Percentiles rank a stretch among this genome's conserved stretches.
phyloP scores from a whole-genome alignment of 2,797 vertebrate species.

The Xyrichtys novacula region DNA sequence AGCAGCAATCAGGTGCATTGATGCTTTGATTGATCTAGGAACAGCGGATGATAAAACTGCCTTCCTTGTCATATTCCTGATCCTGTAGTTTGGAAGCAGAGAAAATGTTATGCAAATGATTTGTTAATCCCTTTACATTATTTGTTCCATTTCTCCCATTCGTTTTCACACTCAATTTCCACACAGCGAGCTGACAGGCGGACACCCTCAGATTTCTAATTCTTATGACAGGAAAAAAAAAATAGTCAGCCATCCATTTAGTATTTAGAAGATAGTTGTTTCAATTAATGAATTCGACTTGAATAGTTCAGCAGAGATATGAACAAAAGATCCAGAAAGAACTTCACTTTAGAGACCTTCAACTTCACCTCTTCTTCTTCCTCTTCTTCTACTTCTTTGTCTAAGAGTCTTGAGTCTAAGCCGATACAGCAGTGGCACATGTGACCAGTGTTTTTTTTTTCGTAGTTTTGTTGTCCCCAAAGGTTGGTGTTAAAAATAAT shows the following conservation, averaged over 20 bases:
- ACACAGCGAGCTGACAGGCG: conserved; percentile 76
- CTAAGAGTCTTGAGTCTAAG: conserved; percentile 70
- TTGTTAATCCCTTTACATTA: conserved; percentile 87
- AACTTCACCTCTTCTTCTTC: conserved; percentile 55
- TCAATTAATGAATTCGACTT: conserved; percentile 63
- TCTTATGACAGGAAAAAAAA: conserved; percentile 53
- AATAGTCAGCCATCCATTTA: conserved; percentile 52
- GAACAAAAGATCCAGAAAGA: conserved; percentile 23
- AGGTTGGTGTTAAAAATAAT: conserved; percentile 88
- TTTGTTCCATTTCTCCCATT: conserved; percentile 85
- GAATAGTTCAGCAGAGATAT: conserved; percentile 51
- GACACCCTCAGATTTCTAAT: conserved; percentile 77
- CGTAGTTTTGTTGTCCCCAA: conserved; percentile 84
- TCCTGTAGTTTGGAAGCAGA: conserved; percentile 83
- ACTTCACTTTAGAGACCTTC: conserved; percentile 43
- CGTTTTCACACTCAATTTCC: conserved; percentile 81
- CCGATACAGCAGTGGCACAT: conserved; percentile 72
- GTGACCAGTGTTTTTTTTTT: conserved; percentile 82
- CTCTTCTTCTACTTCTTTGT: conserved; percentile 33
- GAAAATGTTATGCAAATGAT: conserved; percentile 87
- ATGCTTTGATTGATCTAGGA: conserved; percentile 76
- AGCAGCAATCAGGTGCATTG: conserved; percentile 60
- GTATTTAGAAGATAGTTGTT: conserved; percentile 44
- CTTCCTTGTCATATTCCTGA: conserved; percentile 80
- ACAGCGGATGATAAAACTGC: conserved; percentile 76